These are phyloP conservation scores for Heterotis niloticus DNA, from an alignment of 2,113 vertebrate species.

Conservation along the genomic window DNA sequence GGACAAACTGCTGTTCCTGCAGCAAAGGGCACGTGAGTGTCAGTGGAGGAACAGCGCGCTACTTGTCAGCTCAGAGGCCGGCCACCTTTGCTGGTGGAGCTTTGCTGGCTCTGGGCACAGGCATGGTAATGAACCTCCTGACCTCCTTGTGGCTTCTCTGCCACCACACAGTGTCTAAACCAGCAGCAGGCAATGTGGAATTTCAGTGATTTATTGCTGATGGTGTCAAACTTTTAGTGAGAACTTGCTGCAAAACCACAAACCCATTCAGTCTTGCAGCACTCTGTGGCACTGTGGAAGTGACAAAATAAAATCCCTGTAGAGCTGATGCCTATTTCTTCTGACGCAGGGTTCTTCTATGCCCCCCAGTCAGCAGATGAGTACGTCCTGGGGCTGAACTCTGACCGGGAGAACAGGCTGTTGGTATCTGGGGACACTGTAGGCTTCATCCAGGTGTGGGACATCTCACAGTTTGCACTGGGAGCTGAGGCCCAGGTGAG, in stretches of 20 bases:
- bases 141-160: background rate
- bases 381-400: constrained; percentile 46
- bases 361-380: constrained; percentile 36
- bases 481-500: constrained; percentile 34
- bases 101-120: constrained; percentile 31
- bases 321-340: background rate
- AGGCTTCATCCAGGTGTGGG: constrained; percentile 54
- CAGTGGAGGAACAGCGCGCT: constrained; percentile 33
- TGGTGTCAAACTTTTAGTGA: background rate
- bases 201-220: constrained; percentile 4
- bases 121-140: background rate
- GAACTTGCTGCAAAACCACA: background rate
- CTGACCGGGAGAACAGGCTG: constrained; percentile 51
- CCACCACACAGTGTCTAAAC: background rate
- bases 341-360: constrained; percentile 50
- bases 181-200: background rate
- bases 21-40: constrained; percentile 33
- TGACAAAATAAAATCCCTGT: background rate
- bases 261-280: background rate
- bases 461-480: constrained; percentile 49
- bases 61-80: constrained; percentile 45
- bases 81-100: constrained; percentile 45
- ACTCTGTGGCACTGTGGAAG: background rate
- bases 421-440: constrained; percentile 57
- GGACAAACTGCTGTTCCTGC: constrained; percentile 51